Base-by-base conservation (phyloP, 2,797 vertebrate species). In the Enteromius unitaeniatus region DNA sequence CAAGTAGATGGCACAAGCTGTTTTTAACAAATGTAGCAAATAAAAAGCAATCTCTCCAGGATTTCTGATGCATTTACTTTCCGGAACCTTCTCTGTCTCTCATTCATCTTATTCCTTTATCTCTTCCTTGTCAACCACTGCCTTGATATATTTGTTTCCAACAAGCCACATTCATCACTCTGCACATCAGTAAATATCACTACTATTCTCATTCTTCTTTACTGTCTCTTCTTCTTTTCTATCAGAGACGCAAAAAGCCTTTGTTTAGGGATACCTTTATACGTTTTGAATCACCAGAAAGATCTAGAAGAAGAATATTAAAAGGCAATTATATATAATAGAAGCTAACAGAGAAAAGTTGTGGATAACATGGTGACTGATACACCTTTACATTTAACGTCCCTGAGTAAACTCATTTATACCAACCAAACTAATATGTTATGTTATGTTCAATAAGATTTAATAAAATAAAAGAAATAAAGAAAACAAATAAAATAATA, bases 21-120 rank as follows among this genome's bases (percentile, higher is more conserved):
- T 42, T 64, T 78, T 62, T 8, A 78, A 55, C 42, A 47, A 26
- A 28, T 73, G 23, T 60, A 73, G 77, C 47, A 19, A 84, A 70
- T 74, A 73, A 79, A 70, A 78, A 77, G 31, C 67, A 72, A 79
- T 51, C 62, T 79, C 15, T 37, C 26, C n/a, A 28, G 28, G 17
- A 60, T 34, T 62, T 81, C 75, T 19, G 40, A 31, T 60, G 14
- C 42, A 79, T 51, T 69, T 55, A 58, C 31, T 3, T 70, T 70
- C 23, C 11, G 8, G 10, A 49, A 28, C 62, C 34, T 69, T 69
- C 15, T 28, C 28, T 53, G 14, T 58, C n/a, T 42, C 49, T 55
- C 8, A 1, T 42, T 81, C 23, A 26, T 80, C 4, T 55, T 55
- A 53, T 55, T 69, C 49, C 34, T 70, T 58, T 69, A 53, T 80